phyloP scores from a whole-genome alignment of 1,140 invertebrate species.

The Ceratoteleas bidentatus region DNA sequence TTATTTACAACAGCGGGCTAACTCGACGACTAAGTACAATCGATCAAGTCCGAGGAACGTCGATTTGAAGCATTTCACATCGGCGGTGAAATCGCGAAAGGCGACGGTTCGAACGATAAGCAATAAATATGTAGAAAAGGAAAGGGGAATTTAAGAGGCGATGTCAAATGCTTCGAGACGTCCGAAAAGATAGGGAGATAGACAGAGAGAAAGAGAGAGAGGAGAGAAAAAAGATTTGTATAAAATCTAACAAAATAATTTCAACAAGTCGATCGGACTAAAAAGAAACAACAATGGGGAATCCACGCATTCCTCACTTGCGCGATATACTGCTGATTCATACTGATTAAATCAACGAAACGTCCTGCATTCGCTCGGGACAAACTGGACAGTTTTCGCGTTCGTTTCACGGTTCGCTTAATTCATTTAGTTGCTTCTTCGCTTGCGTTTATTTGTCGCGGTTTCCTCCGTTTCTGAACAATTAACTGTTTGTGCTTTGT shows the following conservation, averaged over 20 bases:
- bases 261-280: slow-evolving; percentile 58
- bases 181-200: slow-evolving; percentile 16
- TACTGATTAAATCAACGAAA: slow-evolving; percentile 79
- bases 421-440: slow-evolving; percentile 10
- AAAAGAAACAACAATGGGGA: slow-evolving; percentile 55
- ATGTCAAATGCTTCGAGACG: slow-evolving; percentile 40
- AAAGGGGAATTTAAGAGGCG: too few species aligned
- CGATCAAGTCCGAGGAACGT: slow-evolving; percentile 24
- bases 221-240: slow-evolving; percentile 29
- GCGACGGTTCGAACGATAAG: slow-evolving; percentile 10
- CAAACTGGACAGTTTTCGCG: slow-evolving; percentile 67
- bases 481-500: slow-evolving; percentile 75
- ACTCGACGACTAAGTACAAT: slow-evolving; percentile 49
- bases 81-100: too few species aligned
- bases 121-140: slow-evolving; percentile 31
- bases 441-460: slow-evolving; percentile 8
- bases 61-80: slow-evolving; percentile 35
- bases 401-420: slow-evolving; percentile 54
- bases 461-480: slow-evolving; percentile 44
- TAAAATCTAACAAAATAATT: slow-evolving; percentile 64
- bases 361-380: slow-evolving; percentile 70
- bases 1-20: slow-evolving; percentile 26
- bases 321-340: slow-evolving; percentile 77
- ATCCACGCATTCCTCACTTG: slow-evolving; percentile 14
- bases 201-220: not conserved